Conservation (phyloP, 2,113 vertebrate species). For the Tauraco erythrolophus region DNA sequence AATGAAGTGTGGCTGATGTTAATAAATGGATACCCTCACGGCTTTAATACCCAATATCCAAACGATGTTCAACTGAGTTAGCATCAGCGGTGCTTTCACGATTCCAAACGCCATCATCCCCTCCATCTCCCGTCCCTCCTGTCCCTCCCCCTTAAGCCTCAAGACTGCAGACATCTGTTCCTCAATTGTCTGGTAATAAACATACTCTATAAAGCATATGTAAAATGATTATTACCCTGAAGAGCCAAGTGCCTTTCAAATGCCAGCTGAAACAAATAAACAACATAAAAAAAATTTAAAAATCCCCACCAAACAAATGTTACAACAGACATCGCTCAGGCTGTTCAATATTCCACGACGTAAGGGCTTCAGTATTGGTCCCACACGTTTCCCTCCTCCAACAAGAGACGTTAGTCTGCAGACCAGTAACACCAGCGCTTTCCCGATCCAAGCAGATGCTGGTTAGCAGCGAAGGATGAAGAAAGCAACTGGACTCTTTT, state of each 20-base stretch:
- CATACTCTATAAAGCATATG: conserved; percentile 66
- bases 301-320: conserved; percentile 3
- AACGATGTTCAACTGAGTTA: neutral
- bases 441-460: neutral
- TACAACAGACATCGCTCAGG: neutral
- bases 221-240: conserved; percentile 58
- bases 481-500: neutral
- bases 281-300: neutral
- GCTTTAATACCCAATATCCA: neutral
- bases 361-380: neutral
- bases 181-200: conserved; percentile 66
- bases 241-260: conserved; percentile 72
- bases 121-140: neutral
- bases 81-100: neutral
- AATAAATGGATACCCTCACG: neutral
- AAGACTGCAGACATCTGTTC: conserved; percentile 69
- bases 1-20: conserved; percentile 63
- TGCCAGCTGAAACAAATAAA: conserved; percentile 62
- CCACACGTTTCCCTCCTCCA: neutral
- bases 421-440: neutral
- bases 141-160: neutral
- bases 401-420: neutral
- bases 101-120: neutral
- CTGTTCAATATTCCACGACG: conserved; percentile 3
- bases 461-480: neutral